Conservation (phyloP, 1,140 invertebrate species). For the Nautilus pompilius region DNA sequence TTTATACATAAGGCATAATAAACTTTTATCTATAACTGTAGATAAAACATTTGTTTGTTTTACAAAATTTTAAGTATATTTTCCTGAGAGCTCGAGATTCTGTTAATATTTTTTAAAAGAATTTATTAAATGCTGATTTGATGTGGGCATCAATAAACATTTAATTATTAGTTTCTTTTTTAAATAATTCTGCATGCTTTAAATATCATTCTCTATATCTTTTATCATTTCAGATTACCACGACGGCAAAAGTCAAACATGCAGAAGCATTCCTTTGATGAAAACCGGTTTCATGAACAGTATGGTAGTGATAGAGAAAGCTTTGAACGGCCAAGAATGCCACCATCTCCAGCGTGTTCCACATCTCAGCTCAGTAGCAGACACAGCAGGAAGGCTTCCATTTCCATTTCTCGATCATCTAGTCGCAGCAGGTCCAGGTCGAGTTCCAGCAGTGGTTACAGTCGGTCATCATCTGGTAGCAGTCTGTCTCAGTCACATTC, state of each 20-base stretch:
- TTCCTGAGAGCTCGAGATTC: no score
- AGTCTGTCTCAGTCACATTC: slow-evolving; percentile 58
- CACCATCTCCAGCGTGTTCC: slow-evolving; percentile 25
- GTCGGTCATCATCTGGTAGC: slow-evolving; percentile 34
- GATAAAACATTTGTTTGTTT: no score
- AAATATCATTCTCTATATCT: no score
- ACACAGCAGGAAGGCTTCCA: slow-evolving; percentile 22
- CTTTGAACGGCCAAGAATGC: slow-evolving; percentile 12
- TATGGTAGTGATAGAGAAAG: slow-evolving; percentile 7
- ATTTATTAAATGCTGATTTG: no score
- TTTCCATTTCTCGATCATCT: slow-evolving; percentile 28
- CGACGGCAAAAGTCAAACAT: not conserved
- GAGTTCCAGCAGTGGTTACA: slow-evolving; percentile 43
- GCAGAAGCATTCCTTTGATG: slow-evolving; percentile 7
- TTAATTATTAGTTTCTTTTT: no score
- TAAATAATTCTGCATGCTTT: no score
- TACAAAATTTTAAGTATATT: no score
- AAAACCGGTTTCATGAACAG: not conserved
- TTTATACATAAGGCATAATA: no score
- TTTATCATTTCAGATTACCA: not conserved
- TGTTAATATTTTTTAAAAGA: no score
- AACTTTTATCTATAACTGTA: no score
- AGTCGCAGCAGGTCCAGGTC: slow-evolving; percentile 37
- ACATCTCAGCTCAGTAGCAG: slow-evolving; percentile 21
- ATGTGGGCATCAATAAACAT: no score